A percentile compares a stretch with the other conserved stretches of the same genome.
These are phyloP conservation scores for Dasyprocta punctata DNA, from an alignment of 2,113 vertebrate species.

Conservation along the genomic window DNA sequence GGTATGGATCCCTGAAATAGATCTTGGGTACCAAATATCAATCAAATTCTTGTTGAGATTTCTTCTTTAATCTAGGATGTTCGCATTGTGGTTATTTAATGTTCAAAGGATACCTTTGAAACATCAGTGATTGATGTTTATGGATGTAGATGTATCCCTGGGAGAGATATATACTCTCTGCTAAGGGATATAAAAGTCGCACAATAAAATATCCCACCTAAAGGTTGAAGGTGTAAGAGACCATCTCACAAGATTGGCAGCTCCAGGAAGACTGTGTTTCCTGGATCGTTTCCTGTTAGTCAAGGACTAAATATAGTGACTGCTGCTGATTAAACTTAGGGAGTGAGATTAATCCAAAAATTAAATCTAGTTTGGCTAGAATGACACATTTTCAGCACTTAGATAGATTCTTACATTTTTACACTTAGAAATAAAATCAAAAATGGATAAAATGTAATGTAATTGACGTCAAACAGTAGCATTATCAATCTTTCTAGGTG, in stretches of 20 bases:
- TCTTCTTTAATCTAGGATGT: slow-evolving; percentile 67
- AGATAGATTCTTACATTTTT: slow-evolving; percentile 58
- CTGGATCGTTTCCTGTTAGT: slow-evolving; percentile 21
- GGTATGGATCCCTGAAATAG: slow-evolving; percentile 46
- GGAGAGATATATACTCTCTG: slow-evolving; percentile 53
- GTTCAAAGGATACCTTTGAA: slow-evolving; percentile 70
- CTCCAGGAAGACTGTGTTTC: background rate
- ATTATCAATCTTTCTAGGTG: background rate
- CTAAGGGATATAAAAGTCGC: slow-evolving; percentile 49
- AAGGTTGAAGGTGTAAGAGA: slow-evolving; percentile 45
- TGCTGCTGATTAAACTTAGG: slow-evolving; percentile 6
- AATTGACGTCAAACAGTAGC: slow-evolving; percentile 10
- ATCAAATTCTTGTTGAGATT: slow-evolving; percentile 70
- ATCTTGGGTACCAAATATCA: slow-evolving; percentile 53
- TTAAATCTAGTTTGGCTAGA: slow-evolving; percentile 55
- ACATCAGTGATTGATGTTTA: slow-evolving; percentile 64
- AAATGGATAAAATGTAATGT: background rate
- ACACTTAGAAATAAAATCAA: slow-evolving; percentile 65
- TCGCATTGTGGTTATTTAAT: slow-evolving; percentile 67
- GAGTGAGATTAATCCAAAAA: slow-evolving; percentile 53
- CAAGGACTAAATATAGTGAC: slow-evolving; percentile 26
- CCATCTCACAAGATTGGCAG: background rate
- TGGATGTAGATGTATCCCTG: slow-evolving; percentile 50
- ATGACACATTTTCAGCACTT: slow-evolving; percentile 54
- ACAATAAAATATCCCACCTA: slow-evolving; percentile 22